phyloP scores from a whole-genome alignment of 2,888 invertebrate species.

The Drosophila yooni region DNA sequence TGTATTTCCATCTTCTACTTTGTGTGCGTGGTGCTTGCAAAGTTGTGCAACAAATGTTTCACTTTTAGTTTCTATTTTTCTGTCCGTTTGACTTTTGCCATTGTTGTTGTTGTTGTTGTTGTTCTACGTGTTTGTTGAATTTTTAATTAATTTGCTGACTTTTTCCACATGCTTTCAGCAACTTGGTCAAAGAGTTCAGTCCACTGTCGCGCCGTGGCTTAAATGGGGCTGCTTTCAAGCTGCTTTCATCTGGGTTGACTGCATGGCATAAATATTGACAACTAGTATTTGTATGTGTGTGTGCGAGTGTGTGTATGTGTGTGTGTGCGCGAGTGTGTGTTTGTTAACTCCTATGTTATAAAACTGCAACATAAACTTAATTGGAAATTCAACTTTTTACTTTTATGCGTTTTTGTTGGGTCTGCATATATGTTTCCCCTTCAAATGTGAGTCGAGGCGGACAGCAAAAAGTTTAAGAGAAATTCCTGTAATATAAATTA shows the following conservation, averaged over 20 bases:
- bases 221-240: background rate
- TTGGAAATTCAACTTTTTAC: slow-evolving; percentile 44
- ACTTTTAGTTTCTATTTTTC: slow-evolving; percentile 56
- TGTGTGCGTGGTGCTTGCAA: slow-evolving; percentile 25
- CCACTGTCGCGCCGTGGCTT: background rate
- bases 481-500: background rate
- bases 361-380: slow-evolving; percentile 50
- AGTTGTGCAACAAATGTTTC: slow-evolving; percentile 44
- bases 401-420: background rate
- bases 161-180: slow-evolving; percentile 40
- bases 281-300: background rate
- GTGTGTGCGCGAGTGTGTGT: background rate
- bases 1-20: slow-evolving; percentile 13
- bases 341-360: slow-evolving; percentile 16
- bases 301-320: background rate
- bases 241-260: slow-evolving; percentile 13
- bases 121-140: slow-evolving; percentile 59
- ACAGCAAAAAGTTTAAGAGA: background rate
- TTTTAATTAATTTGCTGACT: slow-evolving; percentile 69
- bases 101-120: slow-evolving; percentile 19
- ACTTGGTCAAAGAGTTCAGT: background rate
- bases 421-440: slow-evolving; percentile 23
- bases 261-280: slow-evolving; percentile 31
- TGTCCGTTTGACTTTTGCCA: slow-evolving; percentile 29
- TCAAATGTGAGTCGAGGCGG: background rate